These are phyloP conservation scores for Apis laboriosa DNA, from an alignment of 1,140 invertebrate genomes.

Conservation along the genomic window DNA sequence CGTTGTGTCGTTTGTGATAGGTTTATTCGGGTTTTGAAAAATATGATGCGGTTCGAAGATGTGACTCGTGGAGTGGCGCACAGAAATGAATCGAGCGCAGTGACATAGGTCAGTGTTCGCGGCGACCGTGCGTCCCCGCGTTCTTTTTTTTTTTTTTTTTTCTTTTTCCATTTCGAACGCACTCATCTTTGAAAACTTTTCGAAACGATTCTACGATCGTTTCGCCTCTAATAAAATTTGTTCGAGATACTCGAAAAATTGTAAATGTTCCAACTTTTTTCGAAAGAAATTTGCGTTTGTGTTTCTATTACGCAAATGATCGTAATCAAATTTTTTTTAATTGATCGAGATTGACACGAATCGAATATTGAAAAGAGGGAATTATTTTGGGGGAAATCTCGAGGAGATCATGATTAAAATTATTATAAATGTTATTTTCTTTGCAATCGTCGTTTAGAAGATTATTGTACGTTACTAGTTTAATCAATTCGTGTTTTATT, in stretches of 20 bases:
- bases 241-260: too few relatives aligned
- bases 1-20: too few relatives aligned
- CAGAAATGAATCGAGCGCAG: conserved; percentile 25
- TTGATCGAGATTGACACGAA: background rate
- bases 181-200: background rate
- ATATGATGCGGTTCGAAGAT: background rate
- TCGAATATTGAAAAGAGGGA: background rate
- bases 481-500: background rate
- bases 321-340: background rate
- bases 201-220: background rate
- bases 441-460: background rate
- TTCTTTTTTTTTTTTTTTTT: background rate
- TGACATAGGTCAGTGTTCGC: conserved; percentile 49
- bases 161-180: background rate
- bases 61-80: background rate
- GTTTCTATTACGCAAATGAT: background rate
- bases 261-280: background rate
- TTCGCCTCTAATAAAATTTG: background rate
- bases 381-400: background rate
- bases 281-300: background rate
- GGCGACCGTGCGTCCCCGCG: background rate
- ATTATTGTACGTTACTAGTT: background rate
- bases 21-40: conserved; percentile 1
- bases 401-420: background rate
- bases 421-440: background rate